Conservation (phyloP, 2,888 invertebrate genomes). For the Eristalis arbustorum region DNA sequence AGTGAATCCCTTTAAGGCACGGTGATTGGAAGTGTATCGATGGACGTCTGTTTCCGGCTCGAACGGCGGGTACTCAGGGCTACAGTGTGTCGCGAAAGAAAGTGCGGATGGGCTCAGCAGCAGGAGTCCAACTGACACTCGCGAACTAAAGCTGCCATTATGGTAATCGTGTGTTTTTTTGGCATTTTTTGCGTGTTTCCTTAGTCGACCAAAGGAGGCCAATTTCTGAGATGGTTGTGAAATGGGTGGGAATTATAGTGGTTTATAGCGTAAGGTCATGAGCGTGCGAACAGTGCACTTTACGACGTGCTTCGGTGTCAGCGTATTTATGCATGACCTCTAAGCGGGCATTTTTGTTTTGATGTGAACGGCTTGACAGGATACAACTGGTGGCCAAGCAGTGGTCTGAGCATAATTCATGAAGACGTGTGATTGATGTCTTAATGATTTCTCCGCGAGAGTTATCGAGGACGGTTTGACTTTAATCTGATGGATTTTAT, state of each 20-base stretch:
- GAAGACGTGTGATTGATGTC: no score
- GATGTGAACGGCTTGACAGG: neutral
- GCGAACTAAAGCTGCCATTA: conserved; percentile 11
- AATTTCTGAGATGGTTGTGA: conserved; percentile 9
- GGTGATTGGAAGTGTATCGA: conserved; percentile 22
- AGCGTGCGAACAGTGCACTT: conserved; percentile 3
- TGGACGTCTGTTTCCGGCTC: conserved; percentile 19
- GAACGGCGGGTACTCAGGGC: neutral
- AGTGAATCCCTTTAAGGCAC: conserved; percentile 28
- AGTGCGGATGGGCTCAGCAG: neutral
- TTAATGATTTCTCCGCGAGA: no score
- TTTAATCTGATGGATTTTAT: no score
- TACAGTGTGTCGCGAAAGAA: conserved; percentile 32
- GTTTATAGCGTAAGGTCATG: conserved; percentile 11
- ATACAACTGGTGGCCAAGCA: neutral
- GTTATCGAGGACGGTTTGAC: no score
- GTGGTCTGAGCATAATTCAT: no score
- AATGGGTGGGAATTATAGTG: neutral
- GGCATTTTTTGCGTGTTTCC: neutral
- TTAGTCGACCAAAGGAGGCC: conserved; percentile 10
- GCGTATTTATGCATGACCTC: neutral
- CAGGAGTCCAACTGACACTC: neutral
- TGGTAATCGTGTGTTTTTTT: neutral
- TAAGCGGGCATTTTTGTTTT: neutral
- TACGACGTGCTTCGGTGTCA: neutral